Conservation (phyloP, 2,113 vertebrate species). For the Aptenodytes forsteri region DNA sequence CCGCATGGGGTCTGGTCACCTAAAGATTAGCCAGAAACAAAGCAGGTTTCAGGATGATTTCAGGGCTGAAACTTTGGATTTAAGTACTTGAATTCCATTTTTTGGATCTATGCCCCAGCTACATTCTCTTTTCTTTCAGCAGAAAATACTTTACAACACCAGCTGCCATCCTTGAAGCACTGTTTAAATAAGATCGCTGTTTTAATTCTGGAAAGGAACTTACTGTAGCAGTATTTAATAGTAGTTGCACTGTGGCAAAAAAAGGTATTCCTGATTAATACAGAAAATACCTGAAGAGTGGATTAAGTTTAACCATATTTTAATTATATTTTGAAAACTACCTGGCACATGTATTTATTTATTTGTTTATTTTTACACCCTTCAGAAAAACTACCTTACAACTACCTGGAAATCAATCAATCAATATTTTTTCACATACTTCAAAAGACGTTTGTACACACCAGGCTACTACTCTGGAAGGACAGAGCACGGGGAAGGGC, state of each 20-base stretch:
- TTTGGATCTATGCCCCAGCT: neutral
- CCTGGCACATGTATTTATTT: no score
- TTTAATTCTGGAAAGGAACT: neutral
- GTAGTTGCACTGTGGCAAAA: neutral
- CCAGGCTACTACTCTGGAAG: neutral
- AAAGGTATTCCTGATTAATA: neutral
- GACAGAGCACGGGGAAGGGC: neutral
- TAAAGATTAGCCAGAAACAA: neutral
- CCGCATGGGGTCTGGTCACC: rapidly evolving
- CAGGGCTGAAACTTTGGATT: neutral
- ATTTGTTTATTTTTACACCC: neutral
- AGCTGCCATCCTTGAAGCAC: neutral
- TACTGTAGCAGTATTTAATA: neutral
- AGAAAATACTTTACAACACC: neutral
- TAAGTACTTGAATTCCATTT: neutral
- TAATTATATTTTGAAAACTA: neutral
- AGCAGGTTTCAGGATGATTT: neutral
- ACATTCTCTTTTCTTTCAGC: neutral
- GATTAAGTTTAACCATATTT: neutral
- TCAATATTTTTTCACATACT: neutral
- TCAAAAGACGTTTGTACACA: neutral
- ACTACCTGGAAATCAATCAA: neutral
- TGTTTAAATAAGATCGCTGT: neutral
- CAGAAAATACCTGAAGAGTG: neutral
- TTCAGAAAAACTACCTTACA: neutral